Evolutionary conservation across 1,140 invertebrate genomes (phyloP), one percentile per base, ranked within the genome.

Genomic region (Aphidius gifuensis): DNA sequence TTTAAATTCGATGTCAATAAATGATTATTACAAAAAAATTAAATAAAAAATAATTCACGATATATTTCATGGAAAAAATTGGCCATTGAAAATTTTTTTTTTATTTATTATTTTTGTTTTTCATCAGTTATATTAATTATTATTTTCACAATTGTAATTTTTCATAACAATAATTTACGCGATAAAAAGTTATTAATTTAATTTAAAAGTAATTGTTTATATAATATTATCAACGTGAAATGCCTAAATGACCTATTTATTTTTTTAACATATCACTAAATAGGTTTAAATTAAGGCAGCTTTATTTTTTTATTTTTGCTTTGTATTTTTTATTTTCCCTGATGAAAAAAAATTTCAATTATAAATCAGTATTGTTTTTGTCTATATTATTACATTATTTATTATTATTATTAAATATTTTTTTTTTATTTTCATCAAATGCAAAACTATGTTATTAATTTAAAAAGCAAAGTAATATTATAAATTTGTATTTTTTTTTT

Each of bases 221-320:
- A 48, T 56, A 23, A 42, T 57, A 44, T 45, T 57, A 56, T 56
- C 47, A 45, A 61, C 40, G 32, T 42, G 23, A 50, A 8, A 62
- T 62, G 54, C 60, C 60, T 56, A 57, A 55, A 62, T 53, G 39
- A 62, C 60, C 60, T 62, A 62, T 62, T 62, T 57, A 32, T 46
- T 42, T n/a, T 32, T 62, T 62, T 56, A 57, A 62, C 60, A 62
- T 62, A 62, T 62, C 56, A 43, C 60, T 56, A 55, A 57, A 62
- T 62, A 62, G 60, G 60, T 39, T 61, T 62, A 53, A 48, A 53
- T 62, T 62, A 56, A 62, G 60, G 53, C 60, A 62, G 53, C 9
- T 47, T 61, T 47, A 55, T 55, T 45, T 44, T 16, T 60, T 40
- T 53, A 21, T n/a, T 46, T 45, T 38, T n/a, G 47, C 8, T 9